These are phyloP conservation scores for Coptodon bakossiorum DNA, from an alignment of 2,113 vertebrate genomes.

Conservation along the genomic window DNA sequence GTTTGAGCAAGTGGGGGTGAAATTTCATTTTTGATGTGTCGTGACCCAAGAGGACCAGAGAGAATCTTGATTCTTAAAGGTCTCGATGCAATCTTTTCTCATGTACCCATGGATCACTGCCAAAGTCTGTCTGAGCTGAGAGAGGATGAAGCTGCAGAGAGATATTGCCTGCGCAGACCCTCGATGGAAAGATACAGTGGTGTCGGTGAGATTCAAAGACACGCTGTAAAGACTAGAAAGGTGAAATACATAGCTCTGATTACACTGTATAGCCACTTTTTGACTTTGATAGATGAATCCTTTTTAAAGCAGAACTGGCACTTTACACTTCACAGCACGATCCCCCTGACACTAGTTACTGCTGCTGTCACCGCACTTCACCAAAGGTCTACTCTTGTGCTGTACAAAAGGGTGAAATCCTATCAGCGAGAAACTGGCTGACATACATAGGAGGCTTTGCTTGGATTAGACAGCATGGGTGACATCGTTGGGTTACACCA, in stretches of 20 bases:
- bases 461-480: slow-evolving; percentile 13
- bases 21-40: slow-evolving; percentile 6
- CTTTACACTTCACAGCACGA: neutral
- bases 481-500: slow-evolving; percentile 21
- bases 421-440: slow-evolving; percentile 8
- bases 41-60: neutral
- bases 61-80: slow-evolving; percentile 7
- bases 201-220: neutral
- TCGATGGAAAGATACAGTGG: neutral
- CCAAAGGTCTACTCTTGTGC: neutral
- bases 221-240: neutral
- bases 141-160: neutral
- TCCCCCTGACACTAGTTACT: neutral
- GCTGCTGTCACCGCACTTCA: neutral
- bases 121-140: slow-evolving; percentile 14
- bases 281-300: slow-evolving; percentile 3
- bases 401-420: slow-evolving; percentile 3
- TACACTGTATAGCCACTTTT: neutral
- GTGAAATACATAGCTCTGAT: neutral
- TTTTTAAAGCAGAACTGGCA: neutral
- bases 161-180: neutral
- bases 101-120: neutral
- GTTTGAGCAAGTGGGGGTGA: neutral
- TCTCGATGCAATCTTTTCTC: neutral
- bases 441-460: slow-evolving; percentile 21